Evolutionary conservation across 1,140 invertebrate genomes (phyloP).

Genomic region (Drosophila fuyamai): DNA sequence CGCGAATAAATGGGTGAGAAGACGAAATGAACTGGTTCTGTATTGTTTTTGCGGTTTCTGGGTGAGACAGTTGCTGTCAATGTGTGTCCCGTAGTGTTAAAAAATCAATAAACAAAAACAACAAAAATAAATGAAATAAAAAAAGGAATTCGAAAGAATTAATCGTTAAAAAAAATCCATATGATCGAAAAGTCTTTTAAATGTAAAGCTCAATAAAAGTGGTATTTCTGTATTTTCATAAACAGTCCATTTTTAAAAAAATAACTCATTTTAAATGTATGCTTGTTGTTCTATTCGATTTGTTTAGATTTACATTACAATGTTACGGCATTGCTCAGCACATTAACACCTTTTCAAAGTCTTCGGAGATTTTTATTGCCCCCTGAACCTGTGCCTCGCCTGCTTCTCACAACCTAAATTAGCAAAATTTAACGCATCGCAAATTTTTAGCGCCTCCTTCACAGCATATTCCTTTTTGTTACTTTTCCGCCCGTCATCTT

Average conservation of each 20-base stretch:
- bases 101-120: conserved; percentile 26
- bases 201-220: no score
- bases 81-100: conserved; percentile 17
- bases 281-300: not conserved
- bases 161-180: no score
- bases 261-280: no score
- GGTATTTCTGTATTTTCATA: no score
- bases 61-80: not conserved
- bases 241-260: no score
- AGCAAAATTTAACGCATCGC: conserved; percentile 75
- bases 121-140: no score
- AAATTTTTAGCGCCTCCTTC: conserved; percentile 56
- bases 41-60: conserved; percentile 62
- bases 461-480: conserved; percentile 17
- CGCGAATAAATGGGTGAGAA: conserved; percentile 42
- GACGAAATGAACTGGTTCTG: conserved; percentile 27
- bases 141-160: no score
- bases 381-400: not conserved
- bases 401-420: conserved; percentile 56
- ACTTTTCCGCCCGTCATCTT: conserved; percentile 54
- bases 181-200: no score
- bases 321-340: conserved; percentile 6
- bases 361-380: not conserved
- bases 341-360: conserved; percentile 19
- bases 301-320: not conserved